Conservation (phyloP, 1,140 invertebrate species). For the Meteorus sp. region DNA sequence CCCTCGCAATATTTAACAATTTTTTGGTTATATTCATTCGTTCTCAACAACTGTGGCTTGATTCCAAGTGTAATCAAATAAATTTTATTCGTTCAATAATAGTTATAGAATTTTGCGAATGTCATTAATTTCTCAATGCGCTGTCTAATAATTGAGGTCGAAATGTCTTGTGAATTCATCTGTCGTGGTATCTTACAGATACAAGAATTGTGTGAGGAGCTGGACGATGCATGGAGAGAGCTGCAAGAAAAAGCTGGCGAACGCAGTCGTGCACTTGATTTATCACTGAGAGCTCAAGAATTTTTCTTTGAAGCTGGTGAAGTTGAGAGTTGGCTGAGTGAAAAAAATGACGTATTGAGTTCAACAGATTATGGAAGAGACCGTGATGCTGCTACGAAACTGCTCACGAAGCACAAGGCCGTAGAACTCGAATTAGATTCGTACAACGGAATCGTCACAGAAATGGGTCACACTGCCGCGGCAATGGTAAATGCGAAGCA, state of each 20-base stretch:
- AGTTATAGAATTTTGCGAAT: no score
- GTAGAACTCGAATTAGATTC: slow-evolving; percentile 91
- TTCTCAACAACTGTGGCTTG: no score
- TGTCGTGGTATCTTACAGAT: slow-evolving; percentile 58
- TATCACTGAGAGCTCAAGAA: slow-evolving; percentile 86
- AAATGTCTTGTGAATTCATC: no score
- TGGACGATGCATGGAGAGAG: slow-evolving; percentile 71
- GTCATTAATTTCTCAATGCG: no score
- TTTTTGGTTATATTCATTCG: no score
- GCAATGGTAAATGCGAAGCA: slow-evolving; percentile 75
- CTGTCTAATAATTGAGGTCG: not conserved
- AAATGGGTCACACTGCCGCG: slow-evolving; percentile 86
- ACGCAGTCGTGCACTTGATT: slow-evolving; percentile 76
- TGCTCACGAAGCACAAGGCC: slow-evolving; percentile 91
- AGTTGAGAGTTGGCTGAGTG: slow-evolving; percentile 90
- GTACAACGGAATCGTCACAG: slow-evolving; percentile 87
- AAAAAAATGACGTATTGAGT: slow-evolving; percentile 79
- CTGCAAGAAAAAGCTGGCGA: slow-evolving; percentile 71
- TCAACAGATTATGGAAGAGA: slow-evolving; percentile 86
- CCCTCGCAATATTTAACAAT: slow-evolving; percentile 19
- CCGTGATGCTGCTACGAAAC: slow-evolving; percentile 84
- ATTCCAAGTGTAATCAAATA: no score
- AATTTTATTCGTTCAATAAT: not conserved
- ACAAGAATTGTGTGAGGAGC: slow-evolving; percentile 65
- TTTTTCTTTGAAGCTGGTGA: slow-evolving; percentile 89